A percentile compares a stretch with the other conserved stretches of the same genome.
Evolutionary conservation across 23 tunicate genomes (phyloP).

Genomic region (Diplosoma virens): DNA sequence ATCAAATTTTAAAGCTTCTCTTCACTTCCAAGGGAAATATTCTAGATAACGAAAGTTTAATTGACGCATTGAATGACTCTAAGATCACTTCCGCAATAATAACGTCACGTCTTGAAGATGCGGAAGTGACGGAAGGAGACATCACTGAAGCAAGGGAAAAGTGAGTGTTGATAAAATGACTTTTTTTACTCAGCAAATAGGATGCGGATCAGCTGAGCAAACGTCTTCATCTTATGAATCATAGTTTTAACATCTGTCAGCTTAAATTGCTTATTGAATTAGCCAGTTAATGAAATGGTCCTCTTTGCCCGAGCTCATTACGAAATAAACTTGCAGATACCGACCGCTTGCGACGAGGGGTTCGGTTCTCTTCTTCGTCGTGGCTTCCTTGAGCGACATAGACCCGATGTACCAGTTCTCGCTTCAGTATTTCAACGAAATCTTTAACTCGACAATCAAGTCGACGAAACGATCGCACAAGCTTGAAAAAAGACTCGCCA

Average conservation of each 20-base stretch:
- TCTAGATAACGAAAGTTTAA: constrained; percentile 75
- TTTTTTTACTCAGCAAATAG: too few species aligned
- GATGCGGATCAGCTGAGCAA: too few species aligned
- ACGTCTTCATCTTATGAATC: too few species aligned
- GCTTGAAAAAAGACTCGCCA: constrained; percentile 48
- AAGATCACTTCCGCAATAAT: constrained; percentile 78
- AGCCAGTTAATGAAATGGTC: too few species aligned
- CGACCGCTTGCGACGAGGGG: constrained; percentile 87
- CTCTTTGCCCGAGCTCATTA: too few species aligned
- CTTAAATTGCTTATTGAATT: too few species aligned
- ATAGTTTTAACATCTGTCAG: too few species aligned
- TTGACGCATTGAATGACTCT: constrained; percentile 72
- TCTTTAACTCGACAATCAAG: constrained; percentile 73
- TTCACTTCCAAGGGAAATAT: constrained; percentile 82
- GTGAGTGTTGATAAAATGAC: constrained; percentile 39
- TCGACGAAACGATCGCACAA: constrained; percentile 37
- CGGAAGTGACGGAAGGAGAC: constrained; percentile 66
- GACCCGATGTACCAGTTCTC: constrained; percentile 83
- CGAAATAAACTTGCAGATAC: constrained; percentile 67
- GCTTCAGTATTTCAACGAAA: constrained; percentile 62
- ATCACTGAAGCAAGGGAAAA: constrained; percentile 84
- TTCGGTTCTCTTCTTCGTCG: constrained; percentile 80
- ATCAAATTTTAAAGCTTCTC: constrained; percentile 73
- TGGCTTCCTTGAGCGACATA: constrained; percentile 69
- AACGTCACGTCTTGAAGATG: constrained; percentile 62